These are phyloP conservation scores for Bedellia somnulentella DNA, from an alignment of 2,888 invertebrate species.

Conservation along the genomic window DNA sequence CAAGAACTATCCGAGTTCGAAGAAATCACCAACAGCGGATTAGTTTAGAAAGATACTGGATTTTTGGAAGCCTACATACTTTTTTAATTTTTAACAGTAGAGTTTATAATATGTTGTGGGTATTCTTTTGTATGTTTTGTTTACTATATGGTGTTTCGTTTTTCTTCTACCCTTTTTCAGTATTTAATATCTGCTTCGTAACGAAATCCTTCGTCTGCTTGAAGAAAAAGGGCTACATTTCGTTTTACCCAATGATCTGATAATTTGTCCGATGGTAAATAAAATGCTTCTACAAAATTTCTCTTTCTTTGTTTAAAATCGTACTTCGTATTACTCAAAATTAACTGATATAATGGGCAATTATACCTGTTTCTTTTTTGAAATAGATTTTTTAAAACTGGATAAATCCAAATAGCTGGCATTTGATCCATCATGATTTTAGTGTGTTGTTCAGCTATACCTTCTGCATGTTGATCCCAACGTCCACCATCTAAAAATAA, in stretches of 20 bases:
- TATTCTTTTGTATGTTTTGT: no score
- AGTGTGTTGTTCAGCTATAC: slow-evolving; percentile 76
- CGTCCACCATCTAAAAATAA: slow-evolving; percentile 85
- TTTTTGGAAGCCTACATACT: no score
- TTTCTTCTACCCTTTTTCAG: no score
- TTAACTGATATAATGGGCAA: slow-evolving; percentile 81
- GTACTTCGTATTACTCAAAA: slow-evolving; percentile 74
- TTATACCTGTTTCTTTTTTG: slow-evolving; percentile 61
- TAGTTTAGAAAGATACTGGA: no score
- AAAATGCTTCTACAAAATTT: slow-evolving; percentile 78
- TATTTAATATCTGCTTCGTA: no score
- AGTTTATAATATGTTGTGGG: no score
- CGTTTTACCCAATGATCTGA: slow-evolving; percentile 80
- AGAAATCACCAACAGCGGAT: no score
- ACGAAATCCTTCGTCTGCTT: no score
- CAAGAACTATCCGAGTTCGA: no score
- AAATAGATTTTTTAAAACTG: slow-evolving; percentile 56
- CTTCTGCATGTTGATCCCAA: slow-evolving; percentile 67
- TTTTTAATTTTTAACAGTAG: no score
- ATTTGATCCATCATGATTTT: slow-evolving; percentile 79
- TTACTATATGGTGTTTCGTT: no score
- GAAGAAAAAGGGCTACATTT: slow-evolving; percentile 77
- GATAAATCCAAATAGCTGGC: slow-evolving; percentile 78
- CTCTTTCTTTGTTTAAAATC: slow-evolving; percentile 86
- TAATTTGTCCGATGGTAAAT: slow-evolving; percentile 67